phyloP scores from a whole-genome alignment of 1,140 invertebrate species.

The Archegozetes longisetosus region DNA sequence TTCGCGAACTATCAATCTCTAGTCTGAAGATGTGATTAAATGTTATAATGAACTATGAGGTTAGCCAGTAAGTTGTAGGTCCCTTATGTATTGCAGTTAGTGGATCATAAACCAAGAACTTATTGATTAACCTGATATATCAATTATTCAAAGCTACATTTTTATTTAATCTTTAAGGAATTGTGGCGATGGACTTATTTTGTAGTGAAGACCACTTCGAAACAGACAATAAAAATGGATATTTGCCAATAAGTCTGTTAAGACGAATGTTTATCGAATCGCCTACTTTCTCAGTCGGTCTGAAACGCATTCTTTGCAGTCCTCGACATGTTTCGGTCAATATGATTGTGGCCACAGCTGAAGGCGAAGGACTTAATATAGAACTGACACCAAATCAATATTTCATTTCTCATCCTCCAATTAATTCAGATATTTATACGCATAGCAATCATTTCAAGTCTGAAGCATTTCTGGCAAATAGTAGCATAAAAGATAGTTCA shows the following conservation, averaged over 20 bases:
- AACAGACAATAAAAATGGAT: background rate
- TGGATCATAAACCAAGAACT: too few species aligned
- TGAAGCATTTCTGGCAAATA: background rate
- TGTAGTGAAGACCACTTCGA: background rate
- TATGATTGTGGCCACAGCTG: background rate
- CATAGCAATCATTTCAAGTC: background rate
- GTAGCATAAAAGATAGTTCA: background rate
- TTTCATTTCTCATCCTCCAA: background rate
- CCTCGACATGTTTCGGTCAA: background rate
- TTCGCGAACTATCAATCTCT: too few species aligned
- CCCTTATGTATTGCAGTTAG: too few species aligned
- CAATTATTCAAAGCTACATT: too few species aligned
- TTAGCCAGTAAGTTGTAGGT: too few species aligned
- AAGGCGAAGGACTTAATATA: background rate
- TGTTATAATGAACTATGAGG: too few species aligned
- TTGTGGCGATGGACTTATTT: background rate
- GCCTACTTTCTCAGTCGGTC: background rate
- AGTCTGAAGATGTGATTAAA: too few species aligned
- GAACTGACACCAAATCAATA: background rate
- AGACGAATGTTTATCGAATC: background rate
- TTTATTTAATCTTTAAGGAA: too few species aligned
- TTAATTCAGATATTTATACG: background rate
- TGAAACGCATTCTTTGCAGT: background rate
- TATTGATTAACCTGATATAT: too few species aligned
- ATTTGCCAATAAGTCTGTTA: background rate